These are phyloP conservation scores for Orchesellides sinensis DNA, from an alignment of 2,888 invertebrate genomes.

Conservation along the genomic window DNA sequence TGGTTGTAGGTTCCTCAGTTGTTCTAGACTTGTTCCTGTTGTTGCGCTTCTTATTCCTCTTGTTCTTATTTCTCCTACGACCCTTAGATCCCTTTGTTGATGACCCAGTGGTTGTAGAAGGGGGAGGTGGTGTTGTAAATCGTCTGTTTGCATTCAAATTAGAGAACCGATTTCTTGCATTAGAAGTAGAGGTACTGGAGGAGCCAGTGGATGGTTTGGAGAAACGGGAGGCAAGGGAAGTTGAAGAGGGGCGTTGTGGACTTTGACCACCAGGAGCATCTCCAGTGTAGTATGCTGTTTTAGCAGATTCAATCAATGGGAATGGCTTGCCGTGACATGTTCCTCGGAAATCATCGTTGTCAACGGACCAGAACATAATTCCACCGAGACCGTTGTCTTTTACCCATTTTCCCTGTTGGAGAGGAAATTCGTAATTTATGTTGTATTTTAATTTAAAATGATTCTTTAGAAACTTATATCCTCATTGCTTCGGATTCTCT, in stretches of 20 bases:
- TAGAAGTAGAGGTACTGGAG: slow-evolving; percentile 27
- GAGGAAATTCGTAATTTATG: neutral
- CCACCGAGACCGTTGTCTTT: slow-evolving; percentile 91
- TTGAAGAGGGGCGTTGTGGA: slow-evolving; percentile 17
- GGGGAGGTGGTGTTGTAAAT: slow-evolving; percentile 74
- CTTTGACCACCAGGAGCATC: slow-evolving; percentile 58
- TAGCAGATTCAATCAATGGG: slow-evolving; percentile 94
- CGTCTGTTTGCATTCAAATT: slow-evolving; percentile 56
- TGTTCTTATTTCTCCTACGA: slow-evolving; percentile 57
- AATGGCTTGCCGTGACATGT: slow-evolving; percentile 90
- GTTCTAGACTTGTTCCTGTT: slow-evolving; percentile 69
- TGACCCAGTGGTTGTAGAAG: slow-evolving; percentile 73
- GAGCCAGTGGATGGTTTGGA: slow-evolving; percentile 43
- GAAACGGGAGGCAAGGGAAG: slow-evolving; percentile 46
- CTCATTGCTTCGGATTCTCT: too few species aligned
- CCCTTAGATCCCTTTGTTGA: slow-evolving; percentile 67
- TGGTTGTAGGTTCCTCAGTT: slow-evolving; percentile 76
- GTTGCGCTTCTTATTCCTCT: slow-evolving; percentile 68
- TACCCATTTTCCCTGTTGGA: slow-evolving; percentile 84
- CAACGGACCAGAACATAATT: slow-evolving; percentile 95
- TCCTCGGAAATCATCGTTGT: slow-evolving; percentile 97
- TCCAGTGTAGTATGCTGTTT: slow-evolving; percentile 76
- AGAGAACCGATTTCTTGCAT: slow-evolving; percentile 64
- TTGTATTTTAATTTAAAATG: too few species aligned
- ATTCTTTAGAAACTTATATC: too few species aligned